Base-by-base conservation (phyloP, 2,797 vertebrate genomes). In the Acropternis orthonyx region DNA sequence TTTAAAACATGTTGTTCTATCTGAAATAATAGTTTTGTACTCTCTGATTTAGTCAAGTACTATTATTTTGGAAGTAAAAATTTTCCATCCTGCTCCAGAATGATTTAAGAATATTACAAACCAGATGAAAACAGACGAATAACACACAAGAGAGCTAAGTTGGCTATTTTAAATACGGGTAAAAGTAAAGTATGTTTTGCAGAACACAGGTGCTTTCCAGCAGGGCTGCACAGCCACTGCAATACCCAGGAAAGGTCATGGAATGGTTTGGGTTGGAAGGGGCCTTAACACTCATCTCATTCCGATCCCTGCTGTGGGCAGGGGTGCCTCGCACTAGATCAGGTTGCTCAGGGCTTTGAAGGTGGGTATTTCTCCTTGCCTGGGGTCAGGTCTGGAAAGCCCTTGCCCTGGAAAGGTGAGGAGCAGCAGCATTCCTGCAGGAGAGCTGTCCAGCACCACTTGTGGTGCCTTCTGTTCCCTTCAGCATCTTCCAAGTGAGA, bases 401-500 rank as follows among this genome's bases (percentile, higher is more conserved):
- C 34, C 0, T 10, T 0, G 5, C 63, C 30, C 34, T 30, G 14
- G 43, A 77, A 56, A 75, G 51, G 62, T 4, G 0, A 32, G 41
- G 7, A 62, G 71, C 77, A 18, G 63, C 2, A 28, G 77, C 66
- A 10, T 23, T 66, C 71, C 78, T 73, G 20, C 63, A 28, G 67
- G 43, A 92, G 75, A 85, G 78, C 85, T 91, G 78, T 69, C 82
- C 92, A 91, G 92, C 59, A 66, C 21, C 48, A 27, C 6, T 8
- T 34, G 21, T 12, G 65, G 75, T 39, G 37, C 41, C 83, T 83
- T 69, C 85, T 54, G 39, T 58, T 80, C 62, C 62, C 72, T 68
- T 41, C 55, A 59, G 58, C 17, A 3, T 37, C 63, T 87, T 54
- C 83, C 82, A 54, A 39, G 41, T 3, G 39, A 24, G 52, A 79